These are phyloP conservation scores for Lagodon rhomboides DNA, from an alignment of 2,797 vertebrate species.

Conservation along the genomic window DNA sequence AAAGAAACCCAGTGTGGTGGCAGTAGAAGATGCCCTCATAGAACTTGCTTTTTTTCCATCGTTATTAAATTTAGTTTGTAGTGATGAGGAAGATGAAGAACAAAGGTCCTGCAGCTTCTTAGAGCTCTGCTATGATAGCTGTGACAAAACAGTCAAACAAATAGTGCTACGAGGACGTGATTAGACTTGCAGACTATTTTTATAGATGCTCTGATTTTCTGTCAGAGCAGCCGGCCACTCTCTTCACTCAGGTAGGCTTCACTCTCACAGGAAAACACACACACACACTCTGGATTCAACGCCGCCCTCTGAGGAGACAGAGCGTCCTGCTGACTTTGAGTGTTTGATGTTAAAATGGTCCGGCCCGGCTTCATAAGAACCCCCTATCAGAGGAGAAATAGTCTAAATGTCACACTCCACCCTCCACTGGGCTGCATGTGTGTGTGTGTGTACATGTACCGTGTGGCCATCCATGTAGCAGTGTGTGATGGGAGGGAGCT, in stretches of 20 bases:
- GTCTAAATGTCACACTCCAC: conserved; percentile 78
- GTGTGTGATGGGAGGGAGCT: conserved; percentile 59
- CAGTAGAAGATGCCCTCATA: neutral
- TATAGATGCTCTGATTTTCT: conserved; percentile 30
- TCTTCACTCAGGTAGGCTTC: conserved; percentile 45
- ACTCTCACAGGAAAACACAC: conserved; percentile 21
- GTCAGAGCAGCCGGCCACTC: conserved; percentile 25
- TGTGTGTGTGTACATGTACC: conserved; percentile 16
- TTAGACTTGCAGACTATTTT: conserved; percentile 36
- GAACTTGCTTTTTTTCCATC: conserved; percentile 15
- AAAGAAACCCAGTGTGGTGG: neutral
- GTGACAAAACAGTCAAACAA: conserved; percentile 25
- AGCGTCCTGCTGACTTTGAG: conserved; percentile 63
- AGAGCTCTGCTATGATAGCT: conserved; percentile 1
- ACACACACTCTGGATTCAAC: conserved; percentile 39
- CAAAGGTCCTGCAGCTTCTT: conserved; percentile 26
- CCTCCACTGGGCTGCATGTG: conserved; percentile 36
- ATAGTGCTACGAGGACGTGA: neutral
- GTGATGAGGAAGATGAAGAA: conserved; percentile 16
- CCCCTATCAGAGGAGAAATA: conserved; percentile 57
- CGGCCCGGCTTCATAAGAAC: conserved; percentile 66
- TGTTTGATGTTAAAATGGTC: conserved; percentile 77
- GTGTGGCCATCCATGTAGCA: conserved; percentile 56
- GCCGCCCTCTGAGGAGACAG: conserved; percentile 48
- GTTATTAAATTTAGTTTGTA: conserved; percentile 12